phyloP scores from a whole-genome alignment of 1,140 invertebrate species.

The Psix sp. region DNA sequence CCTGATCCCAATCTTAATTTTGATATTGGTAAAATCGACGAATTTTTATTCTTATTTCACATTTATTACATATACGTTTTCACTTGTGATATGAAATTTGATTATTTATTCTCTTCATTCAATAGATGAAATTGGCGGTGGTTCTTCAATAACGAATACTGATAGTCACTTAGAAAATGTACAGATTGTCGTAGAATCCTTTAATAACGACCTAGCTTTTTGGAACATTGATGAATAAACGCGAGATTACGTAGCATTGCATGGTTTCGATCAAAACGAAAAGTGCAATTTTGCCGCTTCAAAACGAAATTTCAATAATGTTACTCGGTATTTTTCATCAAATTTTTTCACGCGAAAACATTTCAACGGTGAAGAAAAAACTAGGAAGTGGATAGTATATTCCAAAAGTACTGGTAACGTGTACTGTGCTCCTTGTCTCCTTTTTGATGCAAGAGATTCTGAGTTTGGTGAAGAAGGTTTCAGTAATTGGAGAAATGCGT shows the following conservation, averaged over 20 bases:
- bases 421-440: conserved; percentile 59
- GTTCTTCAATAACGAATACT: conserved; percentile 1
- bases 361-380: conserved; percentile 55
- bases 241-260: conserved; percentile 35
- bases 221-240: conserved; percentile 37
- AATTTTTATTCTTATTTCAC: not conserved
- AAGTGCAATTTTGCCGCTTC: conserved; percentile 44
- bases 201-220: conserved; percentile 31
- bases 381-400: conserved; percentile 57
- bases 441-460: conserved; percentile 49
- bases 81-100: not conserved
- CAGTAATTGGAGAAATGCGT: conserved; percentile 62
- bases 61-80: not conserved
- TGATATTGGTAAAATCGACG: not conserved
- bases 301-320: conserved; percentile 34
- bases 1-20: not conserved
- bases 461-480: conserved; percentile 53
- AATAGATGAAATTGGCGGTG: not conserved
- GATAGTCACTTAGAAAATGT: not conserved
- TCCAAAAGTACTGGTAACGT: conserved; percentile 53
- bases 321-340: conserved; percentile 43
- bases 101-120: conserved; percentile 1
- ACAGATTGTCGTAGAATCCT: not conserved
- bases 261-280: conserved; percentile 50
- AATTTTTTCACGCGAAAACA: conserved; percentile 51